A percentile compares a stretch with the other conserved stretches of the same genome.
phyloP scores from a whole-genome alignment of 2,888 invertebrate species.

The Phaonia tiefii region DNA sequence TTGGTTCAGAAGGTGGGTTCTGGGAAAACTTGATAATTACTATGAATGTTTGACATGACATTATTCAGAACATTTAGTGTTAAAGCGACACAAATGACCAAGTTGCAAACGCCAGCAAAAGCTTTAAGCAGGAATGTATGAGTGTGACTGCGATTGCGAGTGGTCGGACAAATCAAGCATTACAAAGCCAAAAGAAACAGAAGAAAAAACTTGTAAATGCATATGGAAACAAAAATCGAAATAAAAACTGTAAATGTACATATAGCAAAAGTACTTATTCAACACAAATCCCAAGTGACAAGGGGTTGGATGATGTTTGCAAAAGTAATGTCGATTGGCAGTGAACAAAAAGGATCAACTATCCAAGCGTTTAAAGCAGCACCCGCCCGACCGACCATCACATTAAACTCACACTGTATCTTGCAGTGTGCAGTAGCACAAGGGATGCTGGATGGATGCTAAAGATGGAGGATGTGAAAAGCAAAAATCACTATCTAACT shows the following conservation, averaged over 20 bases:
- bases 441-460: neutral
- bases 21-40: slow-evolving; percentile 49
- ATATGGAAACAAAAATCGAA: slow-evolving; percentile 43
- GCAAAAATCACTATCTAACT: slow-evolving; percentile 63
- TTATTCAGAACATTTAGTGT: slow-evolving; percentile 19
- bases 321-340: slow-evolving; percentile 44
- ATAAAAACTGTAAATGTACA: slow-evolving; percentile 52
- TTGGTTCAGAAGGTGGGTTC: slow-evolving; percentile 27
- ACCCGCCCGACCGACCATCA: neutral
- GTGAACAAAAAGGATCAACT: slow-evolving; percentile 33
- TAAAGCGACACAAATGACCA: slow-evolving; percentile 44
- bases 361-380: slow-evolving; percentile 23
- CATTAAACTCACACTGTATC: neutral
- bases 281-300: slow-evolving; percentile 63
- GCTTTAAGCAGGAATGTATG: neutral
- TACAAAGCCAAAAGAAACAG: slow-evolving; percentile 18
- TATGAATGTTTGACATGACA: slow-evolving; percentile 37
- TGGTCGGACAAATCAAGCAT: slow-evolving; percentile 30
- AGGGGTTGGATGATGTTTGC: slow-evolving; percentile 52
- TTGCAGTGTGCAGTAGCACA: neutral
- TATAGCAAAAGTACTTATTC: slow-evolving; percentile 57
- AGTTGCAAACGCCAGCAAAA: slow-evolving; percentile 49
- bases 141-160: slow-evolving; percentile 1
- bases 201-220: slow-evolving; percentile 36
- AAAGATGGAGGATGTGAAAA: neutral